Evolutionary conservation across 2,888 invertebrate genomes (phyloP).

Genomic region (Drosophila nr. fundita): DNA sequence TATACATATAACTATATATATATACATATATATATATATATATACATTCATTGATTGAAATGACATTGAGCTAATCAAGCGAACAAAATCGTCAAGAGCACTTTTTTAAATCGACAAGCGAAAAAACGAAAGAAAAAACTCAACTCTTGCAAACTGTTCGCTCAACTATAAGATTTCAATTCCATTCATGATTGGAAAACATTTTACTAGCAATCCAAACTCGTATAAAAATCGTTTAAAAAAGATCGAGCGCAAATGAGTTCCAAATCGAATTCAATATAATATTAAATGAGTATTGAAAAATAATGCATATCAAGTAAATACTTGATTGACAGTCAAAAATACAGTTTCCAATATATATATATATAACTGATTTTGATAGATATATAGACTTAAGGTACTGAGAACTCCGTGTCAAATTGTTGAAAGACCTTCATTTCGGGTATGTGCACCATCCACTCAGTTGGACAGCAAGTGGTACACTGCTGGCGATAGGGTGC

Average conservation of each 20-base stretch:
- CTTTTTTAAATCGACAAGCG: constrained; percentile 1
- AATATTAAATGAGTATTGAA: not conserved
- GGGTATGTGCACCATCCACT: constrained; percentile 20
- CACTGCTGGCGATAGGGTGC: constrained; percentile 17
- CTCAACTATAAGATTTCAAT: not conserved
- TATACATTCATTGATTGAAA: constrained; percentile 52
- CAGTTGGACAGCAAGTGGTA: constrained; percentile 24
- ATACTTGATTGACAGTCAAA: not conserved
- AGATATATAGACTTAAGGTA: not conserved
- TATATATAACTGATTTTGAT: too few relatives aligned
- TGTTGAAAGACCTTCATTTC: too few relatives aligned
- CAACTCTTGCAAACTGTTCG: not conserved
- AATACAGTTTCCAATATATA: too few relatives aligned
- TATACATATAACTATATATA: not conserved
- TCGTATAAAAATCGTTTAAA: not conserved
- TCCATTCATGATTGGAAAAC: not conserved
- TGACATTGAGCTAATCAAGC: constrained; percentile 62
- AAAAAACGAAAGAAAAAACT: not conserved
- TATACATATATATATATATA: constrained; percentile 1
- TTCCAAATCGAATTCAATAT: not conserved
- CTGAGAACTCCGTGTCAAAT: not conserved
- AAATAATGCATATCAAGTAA: not conserved
- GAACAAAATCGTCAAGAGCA: constrained; percentile 21
- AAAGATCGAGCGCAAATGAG: not conserved
- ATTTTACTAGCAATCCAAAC: not conserved